Evolutionary conservation across 2,888 invertebrate species (phyloP), one percentile per base, ranked within the genome.

Genomic region (Drosophila prolongata): DNA sequence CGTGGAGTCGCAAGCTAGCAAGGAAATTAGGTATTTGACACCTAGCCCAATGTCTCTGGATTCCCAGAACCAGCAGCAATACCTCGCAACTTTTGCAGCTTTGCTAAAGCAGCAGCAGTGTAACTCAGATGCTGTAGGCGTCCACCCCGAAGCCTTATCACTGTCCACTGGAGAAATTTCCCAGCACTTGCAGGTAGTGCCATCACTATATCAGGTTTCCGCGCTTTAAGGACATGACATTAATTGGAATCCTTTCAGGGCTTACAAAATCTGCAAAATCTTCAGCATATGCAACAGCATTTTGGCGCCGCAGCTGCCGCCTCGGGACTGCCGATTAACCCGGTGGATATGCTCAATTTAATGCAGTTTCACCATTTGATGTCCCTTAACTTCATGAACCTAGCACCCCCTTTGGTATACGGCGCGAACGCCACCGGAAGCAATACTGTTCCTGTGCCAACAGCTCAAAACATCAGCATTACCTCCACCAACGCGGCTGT

Each of bases 291-390:
- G 66, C 92, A 92, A 53, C 90, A 91, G 37, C 90, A 90, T 42
- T 73, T 91, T 44, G 79, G 75, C 3, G 76, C 79, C 6, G 79
- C 80, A 4, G 78, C 87, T 10, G 77, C 87, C 2, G 76, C 86
- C 4, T 87, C 90, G 27, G 91, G 91, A 79, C 95, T 96, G 11
- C 97, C 97, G 1, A 92, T 97, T 58, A 97, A 96, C 88, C 95
- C 97, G 93, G 97, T 98, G 90, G 93, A 97, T 57, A 96, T 96
- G 91, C 95, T 96, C 75, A 96, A 96, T 88, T 93, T 98, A 77
- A 97, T 96, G 82, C 96, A 97, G 90, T 95, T 98, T 90, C 98
- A 97, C 90, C 97, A 98, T 50, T 95, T 98, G 94, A 97, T 98
- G 94, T 96, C 96, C 78, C 93, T 98, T 71, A 98, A 98, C 19